Percentiles rank a stretch among this genome's conserved stretches.
phyloP scores from a whole-genome alignment of 2,888 invertebrate genomes.

The Stramonita haemastoma region DNA sequence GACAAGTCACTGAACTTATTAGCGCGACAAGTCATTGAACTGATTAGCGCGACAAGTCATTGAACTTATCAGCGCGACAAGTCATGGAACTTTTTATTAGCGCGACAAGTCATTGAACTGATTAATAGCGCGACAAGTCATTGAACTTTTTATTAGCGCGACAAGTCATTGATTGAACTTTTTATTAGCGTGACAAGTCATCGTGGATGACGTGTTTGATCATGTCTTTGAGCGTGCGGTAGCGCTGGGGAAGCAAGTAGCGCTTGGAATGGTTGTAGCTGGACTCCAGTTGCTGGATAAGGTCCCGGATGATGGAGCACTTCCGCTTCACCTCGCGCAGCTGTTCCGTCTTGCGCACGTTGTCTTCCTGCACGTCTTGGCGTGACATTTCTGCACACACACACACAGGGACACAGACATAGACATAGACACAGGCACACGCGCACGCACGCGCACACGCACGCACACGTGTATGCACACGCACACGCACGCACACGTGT shows the following conservation, averaged over 20 bases:
- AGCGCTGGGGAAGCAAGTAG: slow-evolving; percentile 66
- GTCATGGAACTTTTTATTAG: too few species aligned
- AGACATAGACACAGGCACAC: slow-evolving; percentile 10
- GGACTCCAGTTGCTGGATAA: slow-evolving; percentile 67
- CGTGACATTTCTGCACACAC: slow-evolving; percentile 89
- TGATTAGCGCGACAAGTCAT: too few species aligned
- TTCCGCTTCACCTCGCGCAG: slow-evolving; percentile 67
- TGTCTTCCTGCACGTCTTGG: slow-evolving; percentile 93
- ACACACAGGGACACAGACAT: background rate
- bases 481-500: background rate
- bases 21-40: too few species aligned
- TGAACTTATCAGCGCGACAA: too few species aligned
- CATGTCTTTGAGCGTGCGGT: slow-evolving; percentile 70
- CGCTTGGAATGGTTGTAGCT: slow-evolving; percentile 70
- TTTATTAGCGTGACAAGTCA: slow-evolving; percentile 36
- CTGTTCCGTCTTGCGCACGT: slow-evolving; percentile 95
- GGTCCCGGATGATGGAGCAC: slow-evolving; percentile 67
- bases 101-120: too few species aligned
- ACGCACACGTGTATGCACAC: background rate
- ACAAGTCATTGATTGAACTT: too few species aligned
- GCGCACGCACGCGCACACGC: background rate
- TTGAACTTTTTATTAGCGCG: too few species aligned
- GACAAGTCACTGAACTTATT: too few species aligned
- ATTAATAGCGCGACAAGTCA: too few species aligned
- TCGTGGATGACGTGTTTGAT: slow-evolving; percentile 66